These are phyloP conservation scores for Amazona guildingii DNA, from an alignment of 2,113 vertebrate species.

Conservation along the genomic window DNA sequence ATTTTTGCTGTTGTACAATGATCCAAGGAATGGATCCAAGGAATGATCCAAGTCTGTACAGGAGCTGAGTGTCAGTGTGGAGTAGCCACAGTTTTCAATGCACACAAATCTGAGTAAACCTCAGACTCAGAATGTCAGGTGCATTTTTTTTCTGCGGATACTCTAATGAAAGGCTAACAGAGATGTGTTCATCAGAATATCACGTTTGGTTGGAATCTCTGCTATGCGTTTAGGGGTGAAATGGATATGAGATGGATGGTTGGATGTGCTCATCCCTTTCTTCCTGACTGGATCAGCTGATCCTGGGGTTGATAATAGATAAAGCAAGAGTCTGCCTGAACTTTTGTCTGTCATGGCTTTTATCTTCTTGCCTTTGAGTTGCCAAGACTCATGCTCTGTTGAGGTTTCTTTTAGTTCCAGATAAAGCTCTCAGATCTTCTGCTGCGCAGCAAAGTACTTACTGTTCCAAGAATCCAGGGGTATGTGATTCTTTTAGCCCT, in stretches of 20 bases:
- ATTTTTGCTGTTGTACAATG: neutral
- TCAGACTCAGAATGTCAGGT: neutral
- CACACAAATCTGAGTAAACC: neutral
- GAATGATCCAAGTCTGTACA: neutral
- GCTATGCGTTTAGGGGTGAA: neutral
- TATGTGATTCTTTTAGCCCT: neutral
- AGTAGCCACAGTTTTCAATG: neutral
- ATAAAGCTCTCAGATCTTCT: neutral
- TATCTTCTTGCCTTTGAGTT: neutral
- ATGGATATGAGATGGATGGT: neutral
- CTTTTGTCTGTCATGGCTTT: neutral
- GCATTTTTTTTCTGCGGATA: neutral
- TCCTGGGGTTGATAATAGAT: neutral
- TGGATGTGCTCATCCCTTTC: neutral
- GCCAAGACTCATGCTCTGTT: neutral
- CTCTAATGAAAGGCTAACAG: neutral
- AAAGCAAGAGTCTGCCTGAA: neutral
- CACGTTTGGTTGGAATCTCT: neutral
- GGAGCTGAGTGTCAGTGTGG: neutral
- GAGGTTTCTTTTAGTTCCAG: neutral
- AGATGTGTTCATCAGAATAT: neutral
- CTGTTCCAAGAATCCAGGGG: neutral
- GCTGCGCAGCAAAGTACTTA: neutral
- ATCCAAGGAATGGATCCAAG: neutral
- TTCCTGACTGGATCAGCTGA: slow-evolving; percentile 12